Evolutionary conservation across 2,888 invertebrate species (phyloP).

Genomic region (Leucoma salicis): DNA sequence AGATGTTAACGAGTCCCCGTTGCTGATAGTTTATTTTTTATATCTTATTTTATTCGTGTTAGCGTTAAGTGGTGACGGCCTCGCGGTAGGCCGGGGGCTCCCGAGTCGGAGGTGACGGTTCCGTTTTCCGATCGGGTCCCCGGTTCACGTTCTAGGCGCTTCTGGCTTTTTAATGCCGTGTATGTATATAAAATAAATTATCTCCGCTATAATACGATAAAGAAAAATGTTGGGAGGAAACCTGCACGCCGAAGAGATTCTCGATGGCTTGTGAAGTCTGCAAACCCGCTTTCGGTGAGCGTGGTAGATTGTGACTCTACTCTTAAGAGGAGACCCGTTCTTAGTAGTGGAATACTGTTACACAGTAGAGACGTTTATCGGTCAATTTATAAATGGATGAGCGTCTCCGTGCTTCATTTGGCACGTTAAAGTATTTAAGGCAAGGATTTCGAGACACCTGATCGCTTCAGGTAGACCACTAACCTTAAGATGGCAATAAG

Average conservation of each 20-base stretch:
- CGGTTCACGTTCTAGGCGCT: no score
- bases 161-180: no score
- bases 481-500: no score
- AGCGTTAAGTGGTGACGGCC: background rate
- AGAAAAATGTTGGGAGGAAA: background rate
- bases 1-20: constrained; percentile 41
- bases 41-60: constrained; percentile 20
- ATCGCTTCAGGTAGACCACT: no score
- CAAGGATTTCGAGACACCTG: no score
- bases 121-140: no score
- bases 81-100: background rate
- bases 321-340: background rate
- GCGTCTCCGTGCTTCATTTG: no score
- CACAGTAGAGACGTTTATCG: no score
- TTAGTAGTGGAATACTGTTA: background rate
- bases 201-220: no score
- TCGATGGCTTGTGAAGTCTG: background rate
- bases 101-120: background rate
- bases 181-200: no score
- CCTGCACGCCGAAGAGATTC: background rate
- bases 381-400: no score
- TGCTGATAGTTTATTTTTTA: constrained; percentile 27
- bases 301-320: background rate
- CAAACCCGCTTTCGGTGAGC: background rate
- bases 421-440: no score